Evolutionary conservation across 2,888 invertebrate species (phyloP).

Genomic region (Amiota mariae): DNA sequence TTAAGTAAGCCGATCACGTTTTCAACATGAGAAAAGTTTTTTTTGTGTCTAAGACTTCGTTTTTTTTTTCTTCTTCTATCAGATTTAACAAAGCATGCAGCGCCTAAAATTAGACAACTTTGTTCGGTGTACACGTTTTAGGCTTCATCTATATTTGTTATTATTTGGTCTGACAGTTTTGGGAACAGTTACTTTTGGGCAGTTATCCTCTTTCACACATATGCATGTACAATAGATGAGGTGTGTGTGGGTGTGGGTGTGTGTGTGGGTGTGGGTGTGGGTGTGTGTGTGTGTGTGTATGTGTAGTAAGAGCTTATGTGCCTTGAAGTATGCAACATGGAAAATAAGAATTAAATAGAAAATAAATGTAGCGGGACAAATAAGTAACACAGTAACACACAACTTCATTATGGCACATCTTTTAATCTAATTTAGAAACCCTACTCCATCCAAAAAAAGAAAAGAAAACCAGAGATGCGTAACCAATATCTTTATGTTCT

Average conservation of each 20-base stretch:
- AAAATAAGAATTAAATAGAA: constrained; percentile 30
- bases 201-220: too few species aligned
- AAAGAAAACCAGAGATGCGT: neutral
- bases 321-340: constrained; percentile 30
- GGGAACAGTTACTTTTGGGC: too few species aligned
- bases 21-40: constrained; percentile 23
- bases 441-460: neutral
- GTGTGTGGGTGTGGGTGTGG: neutral
- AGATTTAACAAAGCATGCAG: constrained; percentile 16
- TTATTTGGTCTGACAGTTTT: too few species aligned
- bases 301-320: too few species aligned
- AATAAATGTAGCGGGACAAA: constrained; percentile 39
- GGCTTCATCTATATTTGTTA: constrained; percentile 34
- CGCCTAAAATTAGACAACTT: constrained; percentile 56
- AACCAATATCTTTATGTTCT: constrained; percentile 40
- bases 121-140: constrained; percentile 41
- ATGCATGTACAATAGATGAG: neutral
- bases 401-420: constrained; percentile 65
- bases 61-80: constrained; percentile 4
- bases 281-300: neutral
- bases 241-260: neutral
- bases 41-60: constrained; percentile 29
- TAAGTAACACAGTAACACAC: constrained; percentile 34
- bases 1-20: constrained; percentile 47
- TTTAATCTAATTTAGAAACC: constrained; percentile 56